Conservation (phyloP, 2,113 vertebrate genomes). For the Crotalus tigris region DNA sequence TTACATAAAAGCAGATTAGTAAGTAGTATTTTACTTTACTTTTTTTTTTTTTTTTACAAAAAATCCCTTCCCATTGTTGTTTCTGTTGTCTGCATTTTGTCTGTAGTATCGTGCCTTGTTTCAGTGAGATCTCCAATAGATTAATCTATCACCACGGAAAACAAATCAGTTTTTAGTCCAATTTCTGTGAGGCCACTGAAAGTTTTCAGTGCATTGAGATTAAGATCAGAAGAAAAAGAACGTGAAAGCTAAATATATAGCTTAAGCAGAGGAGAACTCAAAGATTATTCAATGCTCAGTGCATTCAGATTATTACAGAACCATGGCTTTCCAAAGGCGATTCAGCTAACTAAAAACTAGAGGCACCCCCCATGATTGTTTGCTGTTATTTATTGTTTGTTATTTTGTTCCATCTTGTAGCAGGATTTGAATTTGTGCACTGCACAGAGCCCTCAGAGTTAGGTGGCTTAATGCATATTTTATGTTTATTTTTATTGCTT, state of each 20-base stretch:
- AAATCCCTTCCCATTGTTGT: neutral
- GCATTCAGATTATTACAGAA: neutral
- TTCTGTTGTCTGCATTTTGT: neutral
- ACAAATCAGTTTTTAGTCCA: neutral
- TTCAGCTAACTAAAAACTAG: neutral
- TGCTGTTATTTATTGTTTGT: neutral
- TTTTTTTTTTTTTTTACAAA: slow-evolving; percentile 3
- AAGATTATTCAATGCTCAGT: neutral
- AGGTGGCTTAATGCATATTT: neutral
- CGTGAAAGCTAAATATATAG: neutral
- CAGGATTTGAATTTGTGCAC: neutral
- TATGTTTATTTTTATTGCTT: neutral
- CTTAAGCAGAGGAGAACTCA: neutral
- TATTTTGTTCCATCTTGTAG: neutral
- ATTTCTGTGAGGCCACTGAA: neutral
- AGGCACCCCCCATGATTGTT: neutral
- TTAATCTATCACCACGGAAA: neutral
- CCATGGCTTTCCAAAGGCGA: neutral
- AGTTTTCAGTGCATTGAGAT: neutral
- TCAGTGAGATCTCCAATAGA: neutral
- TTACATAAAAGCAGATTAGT: slow-evolving; percentile 86
- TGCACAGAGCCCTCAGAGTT: neutral
- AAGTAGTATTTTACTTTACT: slow-evolving; percentile 56
- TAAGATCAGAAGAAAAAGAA: neutral
- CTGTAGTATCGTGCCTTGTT: neutral